Evolutionary conservation across 2,888 invertebrate genomes (phyloP), one percentile per base, ranked within the genome.

Genomic region (Teinopalpus imperialis): DNA sequence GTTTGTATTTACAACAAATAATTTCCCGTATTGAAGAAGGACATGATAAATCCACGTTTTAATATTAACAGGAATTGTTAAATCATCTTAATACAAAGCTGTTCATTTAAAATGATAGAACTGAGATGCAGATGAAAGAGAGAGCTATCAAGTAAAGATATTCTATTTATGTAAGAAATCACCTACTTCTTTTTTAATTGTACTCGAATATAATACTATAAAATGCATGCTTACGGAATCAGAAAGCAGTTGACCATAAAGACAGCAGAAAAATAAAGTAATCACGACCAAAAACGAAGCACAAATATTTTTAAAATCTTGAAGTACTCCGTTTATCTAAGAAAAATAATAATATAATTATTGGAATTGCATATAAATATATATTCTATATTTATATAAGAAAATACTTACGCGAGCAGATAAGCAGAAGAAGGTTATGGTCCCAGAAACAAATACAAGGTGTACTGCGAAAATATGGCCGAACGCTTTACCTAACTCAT

Each of bases 341-440:
- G 14, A 23, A 16, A 24, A 24, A 6, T 14, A 16, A 14, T n/a
- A n/a, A n/a, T n/a, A n/a, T n/a, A n/a, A n/a, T n/a, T n/a, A n/a
- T n/a, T n/a, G n/a, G n/a, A 7, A 2, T 18, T 18, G 2, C 3
- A 21, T 10, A 10, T 21, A n/a, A 10, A 13, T 16, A 8, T 9
- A 26, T 3, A 8, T 10, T 20, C 1, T 13, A 5, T 12, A 39
- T 20, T 0, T 39, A 6, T 21, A 7, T 36, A 1, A 14, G 9
- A 20, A 23, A 23, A 36, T 29, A 43, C 43, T n/a, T 12, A 43
- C 43, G 8, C 24, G 23, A 10, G 36, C 24, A 16, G 43, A 43
- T 8, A 37, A 7, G n/a, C 30, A 10, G 23, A 36, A 37, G 14
- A 36, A 43, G 6, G 30, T n/a, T 18, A 43, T 31, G n/a, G 29